These are phyloP conservation scores for Eucriotettix oculatus DNA, from an alignment of 2,888 invertebrate species.

Conservation along the genomic window DNA sequence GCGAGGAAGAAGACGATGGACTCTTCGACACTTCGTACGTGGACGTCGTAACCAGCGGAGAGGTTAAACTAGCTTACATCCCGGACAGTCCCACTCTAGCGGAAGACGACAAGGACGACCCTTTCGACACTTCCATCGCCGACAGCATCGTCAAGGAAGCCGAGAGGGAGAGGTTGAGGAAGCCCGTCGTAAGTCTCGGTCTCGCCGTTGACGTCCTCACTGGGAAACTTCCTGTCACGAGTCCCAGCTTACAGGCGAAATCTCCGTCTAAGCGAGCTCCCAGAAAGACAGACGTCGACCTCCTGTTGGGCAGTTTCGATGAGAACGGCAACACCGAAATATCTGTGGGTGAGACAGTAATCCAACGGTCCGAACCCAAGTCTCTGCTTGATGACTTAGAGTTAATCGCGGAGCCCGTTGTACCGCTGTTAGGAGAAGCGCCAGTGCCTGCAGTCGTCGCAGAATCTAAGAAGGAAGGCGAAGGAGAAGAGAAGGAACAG, in stretches of 20 bases:
- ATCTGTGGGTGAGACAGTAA: background rate
- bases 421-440: background rate
- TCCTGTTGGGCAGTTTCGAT: conserved; percentile 8
- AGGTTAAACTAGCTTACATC: conserved; percentile 69
- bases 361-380: background rate
- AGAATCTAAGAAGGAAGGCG: conserved; percentile 20
- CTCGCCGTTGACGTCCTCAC: conserved; percentile 77
- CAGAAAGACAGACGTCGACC: background rate
- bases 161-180: conserved; percentile 38
- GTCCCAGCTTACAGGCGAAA: background rate
- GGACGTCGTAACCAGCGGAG: conserved; percentile 70
- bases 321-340: background rate
- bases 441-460: background rate
- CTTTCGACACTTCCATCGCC: conserved; percentile 78
- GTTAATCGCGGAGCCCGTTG: background rate
- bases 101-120: conserved; percentile 43
- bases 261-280: background rate
- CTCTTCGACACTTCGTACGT: conserved; percentile 80
- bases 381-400: background rate
- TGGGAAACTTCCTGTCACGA: conserved; percentile 27
- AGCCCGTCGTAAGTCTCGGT: conserved; percentile 52
- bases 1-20: conserved; percentile 54
- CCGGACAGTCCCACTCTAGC: conserved; percentile 69
- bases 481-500: conserved; percentile 13
- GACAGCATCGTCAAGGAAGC: conserved; percentile 67